phyloP scores from a whole-genome alignment of 2,113 vertebrate genomes.

The Poecile atricapillus region DNA sequence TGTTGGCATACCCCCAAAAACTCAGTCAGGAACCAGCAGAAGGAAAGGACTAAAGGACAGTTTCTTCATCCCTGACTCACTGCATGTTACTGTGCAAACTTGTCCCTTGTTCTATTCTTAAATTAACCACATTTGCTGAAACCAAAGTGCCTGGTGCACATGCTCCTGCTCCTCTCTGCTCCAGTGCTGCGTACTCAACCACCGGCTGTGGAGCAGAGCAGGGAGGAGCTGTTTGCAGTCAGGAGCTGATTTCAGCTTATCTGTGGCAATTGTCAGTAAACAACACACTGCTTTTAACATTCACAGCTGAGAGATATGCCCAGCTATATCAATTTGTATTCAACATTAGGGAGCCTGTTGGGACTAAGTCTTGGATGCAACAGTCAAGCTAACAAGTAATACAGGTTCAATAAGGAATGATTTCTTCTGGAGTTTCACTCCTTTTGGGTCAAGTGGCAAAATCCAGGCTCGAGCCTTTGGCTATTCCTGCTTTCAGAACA shows the following conservation, averaged over 20 bases:
- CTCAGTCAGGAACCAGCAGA: neutral
- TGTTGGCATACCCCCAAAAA: neutral
- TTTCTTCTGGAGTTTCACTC: neutral
- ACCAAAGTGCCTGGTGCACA: neutral
- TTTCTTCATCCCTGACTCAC: neutral
- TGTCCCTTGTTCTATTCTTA: neutral
- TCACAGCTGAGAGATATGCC: neutral
- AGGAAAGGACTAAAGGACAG: neutral
- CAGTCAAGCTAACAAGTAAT: neutral
- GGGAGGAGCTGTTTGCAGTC: neutral
- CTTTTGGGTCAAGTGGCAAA: neutral
- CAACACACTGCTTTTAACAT: neutral
- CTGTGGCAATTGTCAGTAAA: neutral
- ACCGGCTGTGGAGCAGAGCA: neutral
- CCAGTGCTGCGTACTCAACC: neutral
- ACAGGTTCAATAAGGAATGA: neutral
- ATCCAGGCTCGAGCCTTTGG: neutral
- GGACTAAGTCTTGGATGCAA: neutral
- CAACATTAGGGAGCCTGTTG: neutral
- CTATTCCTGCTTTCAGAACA: neutral
- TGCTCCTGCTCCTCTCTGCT: neutral
- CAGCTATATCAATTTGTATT: neutral
- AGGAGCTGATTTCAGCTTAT: neutral
- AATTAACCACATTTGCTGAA: neutral
- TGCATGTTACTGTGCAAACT: neutral